These are phyloP conservation scores for Drosophila helvetica DNA, from an alignment of 2,888 invertebrate genomes.

Conservation along the genomic window DNA sequence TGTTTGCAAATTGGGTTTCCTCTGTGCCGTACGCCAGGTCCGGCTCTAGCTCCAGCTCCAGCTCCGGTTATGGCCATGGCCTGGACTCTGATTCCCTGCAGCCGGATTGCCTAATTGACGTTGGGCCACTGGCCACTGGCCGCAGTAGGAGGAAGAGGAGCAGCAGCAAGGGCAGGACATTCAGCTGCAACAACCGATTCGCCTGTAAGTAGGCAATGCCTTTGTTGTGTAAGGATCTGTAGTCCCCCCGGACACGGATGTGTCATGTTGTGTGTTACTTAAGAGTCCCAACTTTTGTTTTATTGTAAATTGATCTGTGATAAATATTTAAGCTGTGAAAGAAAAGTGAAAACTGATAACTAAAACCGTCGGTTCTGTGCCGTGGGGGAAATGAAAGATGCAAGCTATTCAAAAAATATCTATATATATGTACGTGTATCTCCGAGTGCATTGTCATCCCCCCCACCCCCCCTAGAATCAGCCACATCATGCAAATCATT, in stretches of 20 bases:
- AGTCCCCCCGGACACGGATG: neutral
- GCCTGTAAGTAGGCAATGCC: conserved; percentile 64
- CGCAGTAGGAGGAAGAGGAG: conserved; percentile 12
- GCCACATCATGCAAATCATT: conserved; percentile 29
- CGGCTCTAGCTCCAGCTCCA: no score
- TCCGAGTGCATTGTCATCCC: neutral
- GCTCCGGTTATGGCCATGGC: neutral
- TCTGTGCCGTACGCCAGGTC: conserved; percentile 8
- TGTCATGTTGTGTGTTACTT: neutral
- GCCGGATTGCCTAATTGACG: conserved; percentile 13
- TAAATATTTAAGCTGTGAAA: neutral
- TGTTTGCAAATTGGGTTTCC: conserved; percentile 20
- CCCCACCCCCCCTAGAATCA: neutral
- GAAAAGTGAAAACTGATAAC: neutral
- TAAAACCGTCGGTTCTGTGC: no score
- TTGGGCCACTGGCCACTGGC: neutral
- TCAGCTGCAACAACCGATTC: conserved; percentile 23
- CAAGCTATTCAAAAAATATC: neutral
- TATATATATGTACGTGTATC: neutral
- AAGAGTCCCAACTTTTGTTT: no score
- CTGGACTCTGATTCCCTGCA: conserved; percentile 9
- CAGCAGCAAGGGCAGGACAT: neutral
- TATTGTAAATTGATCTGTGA: neutral
- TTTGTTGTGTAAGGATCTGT: conserved; percentile 7
- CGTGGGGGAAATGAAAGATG: neutral